Evolutionary conservation across 2,113 vertebrate species (phyloP).

Genomic region (Lasiurus cinereus): DNA sequence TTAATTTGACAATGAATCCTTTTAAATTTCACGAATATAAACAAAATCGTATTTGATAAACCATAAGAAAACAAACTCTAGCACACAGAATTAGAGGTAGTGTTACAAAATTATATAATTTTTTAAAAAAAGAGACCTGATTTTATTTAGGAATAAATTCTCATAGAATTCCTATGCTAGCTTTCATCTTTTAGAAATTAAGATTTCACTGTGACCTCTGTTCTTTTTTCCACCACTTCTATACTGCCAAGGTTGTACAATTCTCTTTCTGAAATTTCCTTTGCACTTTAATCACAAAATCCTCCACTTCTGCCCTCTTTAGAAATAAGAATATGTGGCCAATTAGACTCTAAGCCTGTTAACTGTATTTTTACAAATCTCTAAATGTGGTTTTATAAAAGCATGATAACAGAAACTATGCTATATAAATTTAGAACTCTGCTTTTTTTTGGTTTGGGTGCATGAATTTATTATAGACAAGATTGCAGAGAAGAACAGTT

Average conservation of each 20-base stretch:
- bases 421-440: background rate
- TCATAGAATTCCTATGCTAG: background rate
- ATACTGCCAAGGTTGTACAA: background rate
- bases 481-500: background rate
- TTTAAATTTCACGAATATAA: constrained; percentile 56
- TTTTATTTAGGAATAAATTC: constrained; percentile 37
- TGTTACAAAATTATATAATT: constrained; percentile 22
- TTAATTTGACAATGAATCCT: constrained; percentile 55
- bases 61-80: background rate
- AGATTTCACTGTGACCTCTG: background rate
- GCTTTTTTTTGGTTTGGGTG: constrained; percentile 12
- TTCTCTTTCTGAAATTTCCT: constrained; percentile 28
- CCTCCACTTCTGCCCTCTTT: background rate
- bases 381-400: background rate
- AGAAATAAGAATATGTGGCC: constrained; percentile 22
- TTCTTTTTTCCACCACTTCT: background rate
- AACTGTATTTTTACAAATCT: constrained; percentile 36
- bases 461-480: background rate
- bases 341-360: background rate
- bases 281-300: constrained; percentile 50
- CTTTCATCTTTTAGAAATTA: background rate
- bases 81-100: background rate
- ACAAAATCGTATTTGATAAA: constrained; percentile 16
- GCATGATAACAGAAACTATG: background rate
- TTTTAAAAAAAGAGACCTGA: background rate